Conservation (phyloP, 2,888 invertebrate genomes). For the Troilus luridus region DNA sequence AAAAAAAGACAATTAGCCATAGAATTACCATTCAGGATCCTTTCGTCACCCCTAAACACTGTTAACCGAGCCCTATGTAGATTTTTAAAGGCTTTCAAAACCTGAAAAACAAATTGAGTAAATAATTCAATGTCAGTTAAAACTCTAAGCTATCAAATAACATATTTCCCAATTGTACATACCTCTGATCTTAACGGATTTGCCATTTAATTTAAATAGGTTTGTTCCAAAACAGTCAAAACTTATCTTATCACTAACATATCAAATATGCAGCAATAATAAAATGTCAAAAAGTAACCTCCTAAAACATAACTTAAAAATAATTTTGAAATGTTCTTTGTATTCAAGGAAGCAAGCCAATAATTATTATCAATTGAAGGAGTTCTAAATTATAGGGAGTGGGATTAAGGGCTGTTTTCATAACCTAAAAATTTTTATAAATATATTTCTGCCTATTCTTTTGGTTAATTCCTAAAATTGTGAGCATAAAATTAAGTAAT, state of each 20-base stretch:
- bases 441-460: no score
- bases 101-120: slow-evolving; percentile 71
- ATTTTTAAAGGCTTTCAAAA: slow-evolving; percentile 79
- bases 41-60: slow-evolving; percentile 78
- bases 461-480: no score
- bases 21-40: slow-evolving; percentile 72
- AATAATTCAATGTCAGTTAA: background rate
- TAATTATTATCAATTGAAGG: no score
- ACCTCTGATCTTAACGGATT: background rate
- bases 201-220: background rate
- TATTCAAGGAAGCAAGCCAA: no score
- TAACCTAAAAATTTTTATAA: no score
- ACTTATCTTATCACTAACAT: background rate
- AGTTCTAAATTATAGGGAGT: no score
- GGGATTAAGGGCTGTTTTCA: no score
- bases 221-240: background rate
- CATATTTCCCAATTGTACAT: background rate
- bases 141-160: background rate
- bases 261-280: background rate
- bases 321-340: no score
- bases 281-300: background rate
- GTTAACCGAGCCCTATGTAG: slow-evolving; percentile 79
- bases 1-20: background rate
- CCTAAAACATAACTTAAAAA: background rate
- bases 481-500: no score